Conservation (phyloP, 2,113 vertebrate genomes). For the Fregetta grallaria region DNA sequence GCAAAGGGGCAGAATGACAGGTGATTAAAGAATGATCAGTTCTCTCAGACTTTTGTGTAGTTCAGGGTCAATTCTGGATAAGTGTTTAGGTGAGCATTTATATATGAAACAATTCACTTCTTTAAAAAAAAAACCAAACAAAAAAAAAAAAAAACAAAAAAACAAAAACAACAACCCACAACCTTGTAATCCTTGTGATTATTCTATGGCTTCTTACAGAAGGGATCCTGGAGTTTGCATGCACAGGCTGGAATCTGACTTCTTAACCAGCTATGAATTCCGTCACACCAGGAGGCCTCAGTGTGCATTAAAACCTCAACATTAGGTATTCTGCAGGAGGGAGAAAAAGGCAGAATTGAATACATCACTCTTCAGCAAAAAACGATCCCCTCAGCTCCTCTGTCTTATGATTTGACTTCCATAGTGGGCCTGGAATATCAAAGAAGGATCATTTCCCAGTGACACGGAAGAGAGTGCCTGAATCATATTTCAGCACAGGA, state of each 20-base stretch:
- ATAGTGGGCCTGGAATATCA: background rate
- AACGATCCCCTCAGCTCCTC: background rate
- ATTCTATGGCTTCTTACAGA: background rate
- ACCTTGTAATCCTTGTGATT: background rate
- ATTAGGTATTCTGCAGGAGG: background rate
- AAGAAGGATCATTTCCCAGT: background rate
- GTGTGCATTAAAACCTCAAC: background rate
- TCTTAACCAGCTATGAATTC: background rate
- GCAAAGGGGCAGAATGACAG: background rate
- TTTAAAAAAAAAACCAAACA: background rate
- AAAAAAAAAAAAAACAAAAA: too few species aligned
- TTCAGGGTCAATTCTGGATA: background rate
- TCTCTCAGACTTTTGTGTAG: background rate
- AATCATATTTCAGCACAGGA: background rate
- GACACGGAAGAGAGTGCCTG: background rate
- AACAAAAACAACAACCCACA: background rate
- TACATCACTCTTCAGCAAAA: background rate
- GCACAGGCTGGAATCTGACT: background rate
- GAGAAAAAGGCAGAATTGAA: background rate
- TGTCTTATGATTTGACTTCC: background rate
- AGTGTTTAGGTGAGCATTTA: background rate
- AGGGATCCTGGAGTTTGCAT: background rate
- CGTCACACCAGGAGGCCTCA: background rate
- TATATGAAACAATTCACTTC: background rate
- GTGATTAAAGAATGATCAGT: background rate